These are phyloP conservation scores for Neoascia interrupta DNA, from an alignment of 2,888 invertebrate genomes.

Conservation along the genomic window DNA sequence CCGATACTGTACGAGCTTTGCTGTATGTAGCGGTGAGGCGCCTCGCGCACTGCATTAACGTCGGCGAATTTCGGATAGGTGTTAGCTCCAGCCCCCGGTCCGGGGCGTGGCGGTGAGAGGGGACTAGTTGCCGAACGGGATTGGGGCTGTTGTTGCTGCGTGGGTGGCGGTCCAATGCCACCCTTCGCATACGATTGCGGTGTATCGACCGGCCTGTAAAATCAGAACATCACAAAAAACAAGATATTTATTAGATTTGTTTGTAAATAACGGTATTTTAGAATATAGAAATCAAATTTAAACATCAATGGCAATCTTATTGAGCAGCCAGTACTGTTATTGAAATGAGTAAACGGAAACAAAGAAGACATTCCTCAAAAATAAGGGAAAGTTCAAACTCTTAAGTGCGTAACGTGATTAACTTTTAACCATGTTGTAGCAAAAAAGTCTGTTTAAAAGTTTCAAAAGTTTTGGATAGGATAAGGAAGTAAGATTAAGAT, in stretches of 20 bases:
- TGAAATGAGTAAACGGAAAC: too few species aligned
- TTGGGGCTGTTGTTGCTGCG: slow-evolving; percentile 73
- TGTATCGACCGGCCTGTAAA: slow-evolving; percentile 79
- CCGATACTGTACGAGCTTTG: slow-evolving; percentile 78
- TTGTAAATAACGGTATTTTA: slow-evolving; percentile 62
- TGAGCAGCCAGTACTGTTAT: too few species aligned
- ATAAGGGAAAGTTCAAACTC: too few species aligned
- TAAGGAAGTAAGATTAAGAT: too few species aligned
- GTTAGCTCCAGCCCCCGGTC: slow-evolving; percentile 76
- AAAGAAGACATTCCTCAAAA: too few species aligned
- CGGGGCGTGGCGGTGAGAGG: slow-evolving; percentile 78
- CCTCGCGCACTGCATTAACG: slow-evolving; percentile 76
- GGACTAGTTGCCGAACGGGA: slow-evolving; percentile 79
- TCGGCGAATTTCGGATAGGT: slow-evolving; percentile 78
- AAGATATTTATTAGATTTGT: slow-evolving; percentile 76
- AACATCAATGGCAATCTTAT: slow-evolving; percentile 12
- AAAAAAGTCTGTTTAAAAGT: too few species aligned
- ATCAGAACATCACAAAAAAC: slow-evolving; percentile 74
- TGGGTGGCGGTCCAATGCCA: slow-evolving; percentile 74
- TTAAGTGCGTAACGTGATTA: too few species aligned
- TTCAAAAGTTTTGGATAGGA: too few species aligned
- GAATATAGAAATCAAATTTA: neutral
- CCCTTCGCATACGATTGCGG: slow-evolving; percentile 78
- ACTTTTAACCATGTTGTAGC: too few species aligned
- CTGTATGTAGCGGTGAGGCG: slow-evolving; percentile 78